These are phyloP conservation scores for Oppia nitens DNA, from an alignment of 1,140 invertebrate genomes.

Conservation along the genomic window DNA sequence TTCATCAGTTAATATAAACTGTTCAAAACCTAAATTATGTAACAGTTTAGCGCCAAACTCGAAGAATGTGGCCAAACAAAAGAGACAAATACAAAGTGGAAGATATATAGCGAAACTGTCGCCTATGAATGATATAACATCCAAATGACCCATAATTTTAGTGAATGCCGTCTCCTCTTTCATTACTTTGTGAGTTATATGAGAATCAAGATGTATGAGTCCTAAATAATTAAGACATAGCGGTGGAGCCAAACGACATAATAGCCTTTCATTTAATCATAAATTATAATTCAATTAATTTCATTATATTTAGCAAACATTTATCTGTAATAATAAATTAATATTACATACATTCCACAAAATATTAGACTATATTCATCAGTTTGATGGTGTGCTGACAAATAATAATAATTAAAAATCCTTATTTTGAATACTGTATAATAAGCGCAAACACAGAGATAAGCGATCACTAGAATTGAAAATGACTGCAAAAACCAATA, in stretches of 20 bases:
- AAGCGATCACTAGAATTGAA: conserved; percentile 74
- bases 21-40: conserved; percentile 73
- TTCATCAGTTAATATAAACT: conserved; percentile 84
- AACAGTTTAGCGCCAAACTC: conserved; percentile 74
- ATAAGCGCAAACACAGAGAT: conserved; percentile 92
- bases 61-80: conserved; percentile 89
- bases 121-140: conserved; percentile 88
- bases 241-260: conserved; percentile 90
- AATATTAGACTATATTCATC: conserved; percentile 98
- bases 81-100: conserved; percentile 83
- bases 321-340: too few relatives aligned
- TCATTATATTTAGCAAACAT: conserved; percentile 4
- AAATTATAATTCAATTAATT: conserved; percentile 1
- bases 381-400: conserved; percentile 91
- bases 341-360: conserved; percentile 54
- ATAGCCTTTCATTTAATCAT: conserved; percentile 43
- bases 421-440: conserved; percentile 92
- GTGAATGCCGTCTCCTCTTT: conserved; percentile 73
- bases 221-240: conserved; percentile 97
- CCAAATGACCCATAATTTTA: conserved; percentile 99
- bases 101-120: conserved; percentile 99
- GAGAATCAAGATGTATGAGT: conserved; percentile 93
- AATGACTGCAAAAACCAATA: conserved; percentile 47
- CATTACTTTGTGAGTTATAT: conserved; percentile 60
- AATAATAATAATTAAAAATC: conserved; percentile 88